A percentile compares a stretch with the other conserved stretches of the same genome.
Evolutionary conservation across 2,888 invertebrate species (phyloP).

Genomic region (Scaptomyza flava): DNA sequence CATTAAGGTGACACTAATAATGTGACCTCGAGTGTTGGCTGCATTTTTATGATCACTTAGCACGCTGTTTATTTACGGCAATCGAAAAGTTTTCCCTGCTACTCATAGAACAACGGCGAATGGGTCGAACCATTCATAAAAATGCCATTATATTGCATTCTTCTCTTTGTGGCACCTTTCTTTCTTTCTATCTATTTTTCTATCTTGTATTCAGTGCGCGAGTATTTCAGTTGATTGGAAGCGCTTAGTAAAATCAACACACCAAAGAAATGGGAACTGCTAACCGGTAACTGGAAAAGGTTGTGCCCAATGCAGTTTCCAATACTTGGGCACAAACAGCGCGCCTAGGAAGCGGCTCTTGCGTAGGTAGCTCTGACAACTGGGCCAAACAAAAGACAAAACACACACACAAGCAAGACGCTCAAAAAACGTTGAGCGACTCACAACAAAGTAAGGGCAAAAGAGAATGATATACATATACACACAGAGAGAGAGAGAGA

Average conservation of each 20-base stretch:
- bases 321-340: constrained; percentile 31
- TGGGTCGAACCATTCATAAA: constrained; percentile 69
- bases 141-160: constrained; percentile 75
- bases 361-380: constrained; percentile 64
- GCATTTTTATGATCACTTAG: constrained; percentile 65
- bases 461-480: background rate
- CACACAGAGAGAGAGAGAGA: constrained; percentile 6
- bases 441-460: background rate
- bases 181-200: constrained; percentile 11
- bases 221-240: constrained; percentile 46
- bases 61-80: constrained; percentile 61
- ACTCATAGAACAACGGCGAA: constrained; percentile 29
- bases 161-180: constrained; percentile 73
- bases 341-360: constrained; percentile 31
- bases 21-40: constrained; percentile 70
- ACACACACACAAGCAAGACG: constrained; percentile 4
- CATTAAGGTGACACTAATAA: constrained; percentile 72
- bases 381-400: constrained; percentile 52
- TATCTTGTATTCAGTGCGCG: constrained; percentile 2
- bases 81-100: constrained; percentile 47
- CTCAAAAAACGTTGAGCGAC: background rate
- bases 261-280: constrained; percentile 51
- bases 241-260: constrained; percentile 67
- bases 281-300: constrained; percentile 52
- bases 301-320: constrained; percentile 54